Base-by-base conservation (phyloP, 2,888 invertebrate genomes). In the Rhagophthalmus giganteus region DNA sequence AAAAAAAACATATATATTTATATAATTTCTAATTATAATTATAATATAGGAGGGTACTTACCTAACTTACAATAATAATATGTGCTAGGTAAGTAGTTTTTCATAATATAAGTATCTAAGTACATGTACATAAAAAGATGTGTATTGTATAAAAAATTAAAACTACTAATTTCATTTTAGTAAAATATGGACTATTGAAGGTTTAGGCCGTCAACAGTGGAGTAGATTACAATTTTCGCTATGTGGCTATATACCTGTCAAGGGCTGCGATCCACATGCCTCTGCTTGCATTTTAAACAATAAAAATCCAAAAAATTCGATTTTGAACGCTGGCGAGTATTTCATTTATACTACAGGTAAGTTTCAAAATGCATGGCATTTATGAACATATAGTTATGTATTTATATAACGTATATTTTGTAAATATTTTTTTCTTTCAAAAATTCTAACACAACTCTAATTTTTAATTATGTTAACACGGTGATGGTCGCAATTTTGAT, bases 261-360 rank as follows among this genome's bases (percentile, higher is more conserved):
- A 9, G 10, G 33, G 27, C n/a, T 51, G 51, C 31, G 30, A 25
- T 35, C 3, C 12, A 13, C 8, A 27, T 12, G 28, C 51, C 2
- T 11, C 30, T 6, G 51, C 15, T 10, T 51, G 51, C 15, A 2
- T 40, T 2, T 5, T 24, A 39, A 44, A 26, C 32, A 7, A 3
- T 0, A 26, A 32, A 26, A 16, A 33, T 33, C 9, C 11, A 2
- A 9, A 10, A 16, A 32, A 32, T 16, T 38, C 24, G 9, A 9
- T 31, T 6, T 14, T 34, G 28, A 51, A 51, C 40, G 38, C 30
- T 25, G 51, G 51, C 6, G 7, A 25, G 14, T 34, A 12, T 11
- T 51, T 51, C 31, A 14, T 13, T 2, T 45, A 45, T 16, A 40
- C 10, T 9, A 8, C 11, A 11, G 35, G 47, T 47, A 34, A 38